Conservation (phyloP, 1,140 invertebrate species). For the Pectinophora gossypiella region DNA sequence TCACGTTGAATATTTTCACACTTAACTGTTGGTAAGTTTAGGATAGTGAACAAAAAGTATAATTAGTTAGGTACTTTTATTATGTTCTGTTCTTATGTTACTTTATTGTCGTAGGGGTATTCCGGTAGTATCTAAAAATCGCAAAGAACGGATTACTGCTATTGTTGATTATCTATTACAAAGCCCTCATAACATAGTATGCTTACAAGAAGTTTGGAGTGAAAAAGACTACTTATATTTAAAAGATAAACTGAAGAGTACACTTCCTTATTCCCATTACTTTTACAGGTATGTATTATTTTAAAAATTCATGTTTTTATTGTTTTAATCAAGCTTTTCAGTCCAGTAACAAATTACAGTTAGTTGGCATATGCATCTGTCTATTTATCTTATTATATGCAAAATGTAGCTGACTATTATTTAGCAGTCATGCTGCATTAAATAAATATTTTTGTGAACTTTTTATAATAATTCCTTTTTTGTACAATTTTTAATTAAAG, state of each 20-base stretch:
- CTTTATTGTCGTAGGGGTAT: constrained; percentile 82
- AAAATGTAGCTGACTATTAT: too few species aligned
- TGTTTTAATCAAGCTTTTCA: too few species aligned
- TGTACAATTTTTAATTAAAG: too few species aligned
- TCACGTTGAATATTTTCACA: constrained; percentile 56
- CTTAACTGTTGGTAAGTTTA: constrained; percentile 61
- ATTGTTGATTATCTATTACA: constrained; percentile 84
- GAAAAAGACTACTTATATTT: constrained; percentile 85
- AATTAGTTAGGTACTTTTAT: too few species aligned
- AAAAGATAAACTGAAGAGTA: constrained; percentile 76
- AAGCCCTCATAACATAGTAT: constrained; percentile 90
- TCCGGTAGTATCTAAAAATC: constrained; percentile 86
- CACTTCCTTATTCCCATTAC: constrained; percentile 92
- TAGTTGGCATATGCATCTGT: too few species aligned
- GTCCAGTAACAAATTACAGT: too few species aligned
- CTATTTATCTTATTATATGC: too few species aligned
- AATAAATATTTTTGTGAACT: too few species aligned
- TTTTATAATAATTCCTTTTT: too few species aligned
- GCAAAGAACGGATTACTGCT: constrained; percentile 84
- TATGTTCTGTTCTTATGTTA: background rate
- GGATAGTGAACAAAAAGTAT: background rate
- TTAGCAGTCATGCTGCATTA: too few species aligned
- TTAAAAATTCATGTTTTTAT: too few species aligned
- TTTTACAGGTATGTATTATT: constrained; percentile 94
- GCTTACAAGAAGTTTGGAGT: constrained; percentile 95